Base-by-base conservation (phyloP, 2,113 vertebrate species). In the Lophura nycthemera region DNA sequence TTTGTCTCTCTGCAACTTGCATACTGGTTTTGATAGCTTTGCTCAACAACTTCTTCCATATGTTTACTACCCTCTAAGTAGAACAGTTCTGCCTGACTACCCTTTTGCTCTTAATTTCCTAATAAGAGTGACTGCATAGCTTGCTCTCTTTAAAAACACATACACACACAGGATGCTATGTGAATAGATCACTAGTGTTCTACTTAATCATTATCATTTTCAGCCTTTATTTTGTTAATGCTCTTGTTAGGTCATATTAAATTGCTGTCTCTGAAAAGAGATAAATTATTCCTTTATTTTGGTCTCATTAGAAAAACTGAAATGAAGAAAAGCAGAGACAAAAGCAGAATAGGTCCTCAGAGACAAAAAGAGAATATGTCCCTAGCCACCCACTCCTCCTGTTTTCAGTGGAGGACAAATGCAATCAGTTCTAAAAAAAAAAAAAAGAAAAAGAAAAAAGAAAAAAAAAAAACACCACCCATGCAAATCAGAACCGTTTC, bases 1-100 rank as follows among this genome's bases (percentile, higher is more conserved):
- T 90, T 79, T 83, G n/a, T 84, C 54, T 92, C 72, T 65, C 75
- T 86, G 13, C 32, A 81, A 8, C 43, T 83, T 69, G 38, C 48
- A 42, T 25, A 89, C 1, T 91, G 60, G 32, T 50, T 87, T 97
- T 92, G 81, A 92, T 61, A 83, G 85, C 63, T 93, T 91, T 75
- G 75, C 15, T 83, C 20, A 45, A 59, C 77, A 93, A 75, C 70
- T 72, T 85, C 73, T 40, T 93, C 70, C 76, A 65, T 76, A 90
- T 90, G 83, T 93, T 95, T 92, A 43, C 36, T 96, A 96, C 25
- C 13, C 40, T 88, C 17, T 11, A 1, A 81, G 52, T 47, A 88
- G 87, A 89, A 84, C 57, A 38, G 20, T 67, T 94, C 83, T 90
- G 83, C 50, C 80, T 73, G 13, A 82, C 64, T 88, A 77, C 79